A percentile compares a stretch with the other conserved stretches of the same genome.
Evolutionary conservation across 2,888 invertebrate genomes (phyloP).

Genomic region (Melangyna quadrimaculata): DNA sequence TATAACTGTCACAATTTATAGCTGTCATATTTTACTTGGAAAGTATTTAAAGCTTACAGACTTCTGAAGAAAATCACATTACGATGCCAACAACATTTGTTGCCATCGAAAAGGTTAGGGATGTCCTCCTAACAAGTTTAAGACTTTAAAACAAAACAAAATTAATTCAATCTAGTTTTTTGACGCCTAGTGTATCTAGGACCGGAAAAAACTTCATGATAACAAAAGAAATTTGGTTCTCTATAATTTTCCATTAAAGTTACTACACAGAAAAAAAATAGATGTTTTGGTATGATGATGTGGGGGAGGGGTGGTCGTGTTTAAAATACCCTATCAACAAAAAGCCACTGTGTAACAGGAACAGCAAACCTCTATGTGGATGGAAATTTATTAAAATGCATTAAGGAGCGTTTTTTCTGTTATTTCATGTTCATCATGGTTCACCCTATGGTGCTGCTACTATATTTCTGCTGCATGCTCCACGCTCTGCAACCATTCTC

Average conservation of each 20-base stretch:
- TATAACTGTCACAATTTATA: background rate
- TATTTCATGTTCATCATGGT: background rate
- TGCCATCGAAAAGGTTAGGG: no score
- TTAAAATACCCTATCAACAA: background rate
- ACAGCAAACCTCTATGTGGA: conserved; percentile 5
- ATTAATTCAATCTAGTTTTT: background rate
- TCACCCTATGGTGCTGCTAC: background rate
- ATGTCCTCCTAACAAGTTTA: no score
- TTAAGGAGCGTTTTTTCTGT: conserved; percentile 33
- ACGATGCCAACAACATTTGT: no score
- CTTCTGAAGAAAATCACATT: no score
- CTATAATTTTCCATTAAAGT: conserved; percentile 62
- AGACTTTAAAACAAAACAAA: background rate
- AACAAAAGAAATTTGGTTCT: conserved; percentile 60
- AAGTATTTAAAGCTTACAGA: no score
- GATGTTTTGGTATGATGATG: background rate
- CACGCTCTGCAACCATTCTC: conserved; percentile 15
- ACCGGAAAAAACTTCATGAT: conserved; percentile 23
- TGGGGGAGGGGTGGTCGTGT: background rate
- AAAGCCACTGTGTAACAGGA: background rate
- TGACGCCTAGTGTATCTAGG: background rate
- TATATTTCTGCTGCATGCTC: background rate
- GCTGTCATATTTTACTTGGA: no score
- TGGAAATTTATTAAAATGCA: conserved; percentile 65
- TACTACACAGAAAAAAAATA: conserved; percentile 11